Base-by-base conservation (phyloP, 2,888 invertebrate genomes). In the Campoplex capitator region DNA sequence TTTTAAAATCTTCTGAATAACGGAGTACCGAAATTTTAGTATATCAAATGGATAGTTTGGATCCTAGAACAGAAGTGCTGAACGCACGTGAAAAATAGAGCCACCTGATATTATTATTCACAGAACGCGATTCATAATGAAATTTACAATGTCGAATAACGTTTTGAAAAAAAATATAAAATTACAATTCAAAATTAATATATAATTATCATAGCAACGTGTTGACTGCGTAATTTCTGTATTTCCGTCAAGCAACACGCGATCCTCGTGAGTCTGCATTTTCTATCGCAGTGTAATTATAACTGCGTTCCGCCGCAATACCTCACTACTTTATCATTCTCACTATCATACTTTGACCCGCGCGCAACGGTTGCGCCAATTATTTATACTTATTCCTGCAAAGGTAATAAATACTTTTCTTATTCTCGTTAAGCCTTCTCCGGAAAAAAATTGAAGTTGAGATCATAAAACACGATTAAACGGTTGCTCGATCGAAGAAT, bases 401-500 rank as follows among this genome's bases (percentile, higher is more conserved):
- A 16, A 62, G 38, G 45, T 51, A 38, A 23, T 23, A 23, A 23
- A 23, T 23, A 23, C 23, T 73, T 35, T 4, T 54, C 42, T 35
- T 35, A 32, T 35, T 65, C 80, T 51, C 35, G 35, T 62, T 38
- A 42, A 28, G 32, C 18, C 18, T 38, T 78, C 0, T 62, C 11
- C 6, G 32, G 54, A 38, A 23, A 1, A 16, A 18, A 9, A n/a
- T 45, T 18, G 32, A 79, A 32, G 7, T 58, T 48, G 65, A n/a
- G 38, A 38, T 65, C 65, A 65, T 65, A 51, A 32, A 70, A 6
- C 28, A 3, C 7, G 42, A 56, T 68, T 42, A 54, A 68, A 28
- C 54, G 77, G 54, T 68, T 54, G 54, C 23, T 78, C 68, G 45
- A n/a, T 70, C 28, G 42, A 58, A 54, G 70, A 68, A 70, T 45